A percentile compares a stretch with the other conserved stretches of the same genome.
phyloP scores from a whole-genome alignment of 2,797 vertebrate genomes.

The Rhyacichthys aspro region DNA sequence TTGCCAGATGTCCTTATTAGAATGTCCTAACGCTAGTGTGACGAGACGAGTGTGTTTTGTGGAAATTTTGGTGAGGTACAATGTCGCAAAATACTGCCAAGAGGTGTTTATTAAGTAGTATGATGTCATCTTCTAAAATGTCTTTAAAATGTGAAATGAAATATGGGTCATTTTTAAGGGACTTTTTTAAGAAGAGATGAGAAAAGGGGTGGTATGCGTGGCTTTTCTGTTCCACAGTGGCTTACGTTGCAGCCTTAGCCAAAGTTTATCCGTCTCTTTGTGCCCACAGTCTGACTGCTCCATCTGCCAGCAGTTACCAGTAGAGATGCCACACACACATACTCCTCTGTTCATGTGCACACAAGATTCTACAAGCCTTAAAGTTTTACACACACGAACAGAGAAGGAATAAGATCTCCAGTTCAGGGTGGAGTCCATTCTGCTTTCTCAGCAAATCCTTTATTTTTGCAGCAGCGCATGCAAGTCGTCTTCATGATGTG shows the following conservation, averaged over 20 bases:
- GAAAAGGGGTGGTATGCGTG: slow-evolving; percentile 51
- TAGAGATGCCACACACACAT: slow-evolving; percentile 52
- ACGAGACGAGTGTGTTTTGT: too few relatives aligned
- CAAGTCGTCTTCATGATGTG: slow-evolving; percentile 42
- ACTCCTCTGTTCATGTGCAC: slow-evolving; percentile 35
- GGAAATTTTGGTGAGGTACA: too few relatives aligned
- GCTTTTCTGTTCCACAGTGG: slow-evolving; percentile 50
- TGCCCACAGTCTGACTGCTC: slow-evolving; percentile 58
- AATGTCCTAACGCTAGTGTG: too few relatives aligned
- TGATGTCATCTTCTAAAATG: too few relatives aligned
- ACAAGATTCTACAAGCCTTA: slow-evolving; percentile 41
- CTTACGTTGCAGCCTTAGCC: slow-evolving; percentile 50
- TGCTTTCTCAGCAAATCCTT: slow-evolving; percentile 68
- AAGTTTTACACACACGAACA: slow-evolving; percentile 30
- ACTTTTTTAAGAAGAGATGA: background rate
- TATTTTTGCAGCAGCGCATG: slow-evolving; percentile 62
- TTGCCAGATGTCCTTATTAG: too few relatives aligned
- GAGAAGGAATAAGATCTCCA: slow-evolving; percentile 62
- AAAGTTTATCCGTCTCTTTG: slow-evolving; percentile 50
- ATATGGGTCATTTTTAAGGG: too few relatives aligned
- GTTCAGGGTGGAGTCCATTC: slow-evolving; percentile 62
- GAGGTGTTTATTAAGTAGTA: too few relatives aligned
- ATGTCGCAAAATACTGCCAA: too few relatives aligned
- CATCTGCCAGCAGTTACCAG: slow-evolving; percentile 54
- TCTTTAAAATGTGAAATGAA: too few relatives aligned